Conservation (phyloP, 1,140 invertebrate species). For the Drosophila ercepeae region DNA sequence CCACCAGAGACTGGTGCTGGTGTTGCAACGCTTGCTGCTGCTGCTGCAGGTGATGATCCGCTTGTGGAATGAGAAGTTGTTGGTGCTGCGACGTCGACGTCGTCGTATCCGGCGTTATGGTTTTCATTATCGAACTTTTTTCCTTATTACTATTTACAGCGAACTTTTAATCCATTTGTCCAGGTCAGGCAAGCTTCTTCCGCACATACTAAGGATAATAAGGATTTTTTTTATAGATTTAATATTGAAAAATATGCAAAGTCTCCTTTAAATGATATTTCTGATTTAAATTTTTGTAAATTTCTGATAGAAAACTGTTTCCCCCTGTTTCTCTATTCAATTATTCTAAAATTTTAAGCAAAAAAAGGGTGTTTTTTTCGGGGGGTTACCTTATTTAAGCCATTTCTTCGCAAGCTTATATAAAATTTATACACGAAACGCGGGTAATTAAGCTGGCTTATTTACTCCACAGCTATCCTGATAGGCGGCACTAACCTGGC, state of each 20-base stretch:
- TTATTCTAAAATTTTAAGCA: not conserved
- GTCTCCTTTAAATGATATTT: too few species aligned
- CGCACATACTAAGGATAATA: slow-evolving; percentile 44
- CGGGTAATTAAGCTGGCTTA: not conserved
- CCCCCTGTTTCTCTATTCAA: not conserved
- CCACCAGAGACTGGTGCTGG: slow-evolving; percentile 35
- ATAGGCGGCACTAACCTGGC: slow-evolving; percentile 39
- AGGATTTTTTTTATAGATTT: too few species aligned
- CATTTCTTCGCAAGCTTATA: not conserved
- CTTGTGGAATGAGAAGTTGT: slow-evolving; percentile 46
- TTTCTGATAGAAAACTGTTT: too few species aligned
- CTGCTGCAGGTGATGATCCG: slow-evolving; percentile 45
- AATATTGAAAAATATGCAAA: too few species aligned
- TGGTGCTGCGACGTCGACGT: slow-evolving; percentile 42
- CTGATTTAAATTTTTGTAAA: too few species aligned
- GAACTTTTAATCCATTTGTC: slow-evolving; percentile 30
- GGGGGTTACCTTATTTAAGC: not conserved
- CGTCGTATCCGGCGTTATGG: slow-evolving; percentile 69
- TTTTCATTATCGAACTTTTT: slow-evolving; percentile 59
- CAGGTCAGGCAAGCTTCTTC: slow-evolving; percentile 58
- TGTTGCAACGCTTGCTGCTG: slow-evolving; percentile 14
- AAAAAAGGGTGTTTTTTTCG: not conserved
- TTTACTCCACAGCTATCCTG: slow-evolving; percentile 15
- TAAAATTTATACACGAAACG: not conserved
- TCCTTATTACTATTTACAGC: slow-evolving; percentile 48